Percentiles rank a stretch among this genome's conserved stretches.
Conservation (phyloP, 2,888 invertebrate genomes). For the Euclidia mi region DNA sequence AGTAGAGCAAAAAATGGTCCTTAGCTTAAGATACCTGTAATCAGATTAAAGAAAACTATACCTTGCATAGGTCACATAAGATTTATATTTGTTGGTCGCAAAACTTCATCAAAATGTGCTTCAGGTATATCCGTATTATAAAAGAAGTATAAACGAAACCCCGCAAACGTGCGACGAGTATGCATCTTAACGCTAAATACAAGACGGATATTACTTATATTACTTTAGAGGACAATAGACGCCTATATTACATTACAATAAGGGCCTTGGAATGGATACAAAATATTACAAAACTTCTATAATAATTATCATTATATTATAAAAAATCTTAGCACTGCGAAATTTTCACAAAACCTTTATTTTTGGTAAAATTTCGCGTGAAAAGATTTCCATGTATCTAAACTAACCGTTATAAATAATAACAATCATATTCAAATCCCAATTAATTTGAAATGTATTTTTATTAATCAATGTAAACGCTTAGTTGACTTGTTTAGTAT, state of each 20-base stretch:
- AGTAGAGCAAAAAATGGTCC: no score
- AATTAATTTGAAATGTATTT: constrained; percentile 68
- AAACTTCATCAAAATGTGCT: no score
- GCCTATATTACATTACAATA: constrained; percentile 83
- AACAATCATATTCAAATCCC: constrained; percentile 73
- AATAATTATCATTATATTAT: constrained; percentile 61
- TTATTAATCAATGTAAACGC: constrained; percentile 50
- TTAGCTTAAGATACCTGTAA: no score
- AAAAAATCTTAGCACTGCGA: constrained; percentile 43
- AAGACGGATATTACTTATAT: constrained; percentile 86
- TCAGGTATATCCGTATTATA: not conserved
- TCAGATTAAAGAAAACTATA: no score
- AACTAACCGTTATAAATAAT: constrained; percentile 72
- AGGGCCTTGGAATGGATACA: constrained; percentile 86
- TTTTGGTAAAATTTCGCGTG: constrained; percentile 33
- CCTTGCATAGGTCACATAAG: no score
- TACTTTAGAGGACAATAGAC: constrained; percentile 82
- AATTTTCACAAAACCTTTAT: constrained; percentile 22
- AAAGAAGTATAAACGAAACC: constrained; percentile 23
- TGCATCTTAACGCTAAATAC: constrained; percentile 80
- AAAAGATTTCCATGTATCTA: constrained; percentile 47
- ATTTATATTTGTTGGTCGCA: no score
- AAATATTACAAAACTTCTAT: constrained; percentile 82
- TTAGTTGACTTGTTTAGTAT: constrained; percentile 48
- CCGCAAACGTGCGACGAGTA: constrained; percentile 46